Conservation (phyloP, 2,797 vertebrate species). For the Gymnoscopelus microlampas region DNA sequence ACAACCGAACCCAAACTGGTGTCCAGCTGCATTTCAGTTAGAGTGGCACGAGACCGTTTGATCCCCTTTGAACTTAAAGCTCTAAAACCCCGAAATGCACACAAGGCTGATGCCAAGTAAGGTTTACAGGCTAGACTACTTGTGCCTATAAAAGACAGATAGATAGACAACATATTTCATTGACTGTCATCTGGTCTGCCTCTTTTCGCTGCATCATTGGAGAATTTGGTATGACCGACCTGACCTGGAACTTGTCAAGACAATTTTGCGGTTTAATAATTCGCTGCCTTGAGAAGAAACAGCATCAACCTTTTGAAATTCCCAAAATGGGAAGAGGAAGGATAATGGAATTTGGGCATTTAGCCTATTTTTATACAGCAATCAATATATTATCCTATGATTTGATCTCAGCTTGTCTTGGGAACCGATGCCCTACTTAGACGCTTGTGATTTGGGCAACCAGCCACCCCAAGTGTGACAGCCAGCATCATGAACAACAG, state of each 20-base stretch:
- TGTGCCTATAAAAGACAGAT: constrained; percentile 8
- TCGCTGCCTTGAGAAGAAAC: constrained; percentile 1
- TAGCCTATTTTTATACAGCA: constrained; percentile 11
- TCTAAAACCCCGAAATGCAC: constrained; percentile 17
- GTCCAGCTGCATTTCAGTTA: constrained; percentile 41
- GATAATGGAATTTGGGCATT: constrained; percentile 16
- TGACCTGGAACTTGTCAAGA: constrained; percentile 35
- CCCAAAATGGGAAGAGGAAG: constrained; percentile 15
- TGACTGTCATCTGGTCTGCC: constrained; percentile 35
- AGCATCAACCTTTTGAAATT: constrained; percentile 1
- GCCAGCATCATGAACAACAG: constrained; percentile 24
- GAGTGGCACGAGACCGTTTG: constrained; percentile 22
- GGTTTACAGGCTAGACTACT: constrained; percentile 27
- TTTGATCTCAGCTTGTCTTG: constrained; percentile 10
- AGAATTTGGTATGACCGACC: constrained; percentile 12
- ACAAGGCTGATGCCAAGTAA: neutral
- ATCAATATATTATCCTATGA: constrained; percentile 12
- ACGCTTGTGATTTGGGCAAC: neutral
- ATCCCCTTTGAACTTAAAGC: constrained; percentile 36
- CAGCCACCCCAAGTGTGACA: constrained; percentile 14
- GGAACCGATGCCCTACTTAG: constrained; percentile 17
- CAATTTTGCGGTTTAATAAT: constrained; percentile 13
- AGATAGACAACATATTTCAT: constrained; percentile 15
- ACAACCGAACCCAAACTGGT: constrained; percentile 30
- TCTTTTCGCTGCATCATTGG: constrained; percentile 15